Conservation (phyloP, 1,140 invertebrate genomes). For the Ceratina australensis region DNA sequence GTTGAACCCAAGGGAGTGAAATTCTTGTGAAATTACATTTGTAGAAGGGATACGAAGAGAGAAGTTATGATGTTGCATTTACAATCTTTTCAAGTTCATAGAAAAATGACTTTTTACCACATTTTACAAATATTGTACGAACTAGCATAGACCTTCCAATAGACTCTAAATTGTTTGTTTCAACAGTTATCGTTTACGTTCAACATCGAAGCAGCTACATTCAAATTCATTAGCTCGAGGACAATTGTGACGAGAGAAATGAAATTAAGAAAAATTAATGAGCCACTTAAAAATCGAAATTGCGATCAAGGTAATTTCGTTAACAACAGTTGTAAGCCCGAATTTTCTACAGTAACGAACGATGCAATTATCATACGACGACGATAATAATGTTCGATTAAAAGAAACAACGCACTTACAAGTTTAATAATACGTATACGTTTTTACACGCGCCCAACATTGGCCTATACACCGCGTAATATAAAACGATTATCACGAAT, state of each 20-base stretch:
- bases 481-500: not conserved
- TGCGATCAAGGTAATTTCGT: conserved; percentile 4
- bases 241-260: not conserved
- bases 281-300: not conserved
- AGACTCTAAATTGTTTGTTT: conserved; percentile 21
- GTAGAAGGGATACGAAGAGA: conserved; percentile 49
- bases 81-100: conserved; percentile 53
- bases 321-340: conserved; percentile 18
- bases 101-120: conserved; percentile 45
- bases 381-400: conserved; percentile 8
- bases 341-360: conserved; percentile 3
- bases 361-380: not conserved
- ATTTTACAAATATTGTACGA: conserved; percentile 13
- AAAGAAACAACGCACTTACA: conserved; percentile 63
- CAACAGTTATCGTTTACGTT: conserved; percentile 13
- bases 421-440: conserved; percentile 39
- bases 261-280: not conserved
- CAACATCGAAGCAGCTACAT: not conserved
- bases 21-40: conserved; percentile 52
- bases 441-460: conserved; percentile 46
- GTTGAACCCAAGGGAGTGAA: conserved; percentile 23
- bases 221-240: not conserved
- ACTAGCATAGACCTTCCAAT: conserved; percentile 4
- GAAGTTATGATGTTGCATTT: conserved; percentile 59
- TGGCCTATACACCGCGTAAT: conserved; percentile 51